Evolutionary conservation across 2,888 invertebrate species (phyloP).

Genomic region (Amblyjoppa proteus): DNA sequence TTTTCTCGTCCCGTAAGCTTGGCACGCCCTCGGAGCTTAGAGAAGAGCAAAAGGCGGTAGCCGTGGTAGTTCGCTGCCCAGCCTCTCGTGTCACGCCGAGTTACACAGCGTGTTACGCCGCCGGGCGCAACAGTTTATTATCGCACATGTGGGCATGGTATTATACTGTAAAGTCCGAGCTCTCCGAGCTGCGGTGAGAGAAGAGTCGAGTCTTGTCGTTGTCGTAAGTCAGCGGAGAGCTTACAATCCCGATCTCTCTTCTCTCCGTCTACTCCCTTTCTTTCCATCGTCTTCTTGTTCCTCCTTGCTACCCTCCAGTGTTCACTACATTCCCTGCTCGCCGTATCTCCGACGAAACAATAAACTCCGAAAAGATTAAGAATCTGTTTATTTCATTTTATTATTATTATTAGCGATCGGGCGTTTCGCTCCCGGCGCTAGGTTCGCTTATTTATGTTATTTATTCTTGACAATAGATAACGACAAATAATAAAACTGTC

Average conservation of each 20-base stretch:
- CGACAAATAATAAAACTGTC: no score
- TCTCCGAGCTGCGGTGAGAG: slow-evolving; percentile 48
- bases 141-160: slow-evolving; percentile 71
- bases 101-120: slow-evolving; percentile 73
- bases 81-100: slow-evolving; percentile 70
- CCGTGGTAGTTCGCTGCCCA: slow-evolving; percentile 37
- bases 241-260: slow-evolving; percentile 56
- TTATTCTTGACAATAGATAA: no score
- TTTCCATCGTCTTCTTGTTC: slow-evolving; percentile 33
- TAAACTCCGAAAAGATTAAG: slow-evolving; percentile 1
- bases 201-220: slow-evolving; percentile 48
- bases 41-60: slow-evolving; percentile 51
- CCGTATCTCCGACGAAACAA: slow-evolving; percentile 24
- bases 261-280: slow-evolving; percentile 42
- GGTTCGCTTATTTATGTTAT: no score
- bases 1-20: slow-evolving; percentile 62
- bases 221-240: slow-evolving; percentile 66
- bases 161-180: slow-evolving; percentile 39
- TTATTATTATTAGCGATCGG: neutral
- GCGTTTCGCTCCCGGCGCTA: no score
- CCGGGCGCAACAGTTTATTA: slow-evolving; percentile 73
- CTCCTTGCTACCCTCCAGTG: slow-evolving; percentile 9
- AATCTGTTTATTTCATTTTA: neutral
- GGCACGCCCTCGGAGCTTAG: slow-evolving; percentile 65
- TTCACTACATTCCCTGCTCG: neutral